Evolutionary conservation across 2,888 invertebrate genomes (phyloP), one percentile per base, ranked within the genome.

Genomic region (Tiphia femorata): DNA sequence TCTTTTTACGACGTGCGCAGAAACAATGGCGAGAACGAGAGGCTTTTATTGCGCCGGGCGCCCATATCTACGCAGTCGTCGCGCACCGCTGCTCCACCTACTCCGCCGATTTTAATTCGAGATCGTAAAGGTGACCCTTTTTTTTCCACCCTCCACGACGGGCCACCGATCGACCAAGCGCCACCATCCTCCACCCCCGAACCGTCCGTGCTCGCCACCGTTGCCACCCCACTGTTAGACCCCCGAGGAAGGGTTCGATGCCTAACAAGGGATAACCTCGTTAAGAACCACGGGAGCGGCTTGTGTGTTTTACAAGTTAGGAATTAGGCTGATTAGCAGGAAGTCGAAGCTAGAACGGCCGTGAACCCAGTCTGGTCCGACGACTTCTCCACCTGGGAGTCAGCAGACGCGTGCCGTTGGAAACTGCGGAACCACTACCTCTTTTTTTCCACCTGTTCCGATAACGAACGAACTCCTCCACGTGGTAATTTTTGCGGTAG

Each of bases 281-380:
- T 83, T 83, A 83, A 65, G 75, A 65, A 75, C 73, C 73, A 61
- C 75, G 64, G 71, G 62, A 57, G 75, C 64, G 67, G 75, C 68
- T 75, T 83, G 82, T 83, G 82, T 83, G 80, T 83, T 83, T 82
- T 83, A 83, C 82, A 81, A 83, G 82, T 83, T 83, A 82, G 79
- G 78, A 82, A 82, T 82, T 80, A 81, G 78, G 80, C 80, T 83
- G 82, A 83, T 83, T 82, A 82, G 82, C 73, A 76, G 71, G 68
- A 69, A 71, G 71, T 70, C 68, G 64, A 70, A 66, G 66, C 66
- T 62, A 53, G 65, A 59, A 66, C 69, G 55, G 58, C 66, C 62
- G 50, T 35, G 54, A 61, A 54, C 61, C n/a, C n/a, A 14, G 10
- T n/a, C 12, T 30, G 30, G 33, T 14, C 33, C 33, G 33, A n/a